phyloP scores from a whole-genome alignment of 2,113 vertebrate genomes.

The Stomatorhinus ivindoensis region DNA sequence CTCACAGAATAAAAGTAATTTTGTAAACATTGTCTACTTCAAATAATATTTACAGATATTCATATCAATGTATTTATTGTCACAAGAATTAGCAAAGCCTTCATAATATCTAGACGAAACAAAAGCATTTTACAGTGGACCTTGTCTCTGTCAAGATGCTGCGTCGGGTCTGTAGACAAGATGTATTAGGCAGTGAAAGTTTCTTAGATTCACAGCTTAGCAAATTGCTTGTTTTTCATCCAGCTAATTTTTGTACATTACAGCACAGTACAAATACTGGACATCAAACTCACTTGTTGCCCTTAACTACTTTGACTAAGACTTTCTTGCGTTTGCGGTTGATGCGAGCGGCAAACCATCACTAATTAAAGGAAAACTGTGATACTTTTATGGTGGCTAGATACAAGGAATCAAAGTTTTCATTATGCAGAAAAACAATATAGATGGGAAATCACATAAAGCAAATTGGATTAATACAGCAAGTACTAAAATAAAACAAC shows the following conservation, averaged over 20 bases:
- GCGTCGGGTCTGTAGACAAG: not conserved
- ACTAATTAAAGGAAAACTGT: not conserved
- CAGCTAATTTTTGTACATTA: not conserved
- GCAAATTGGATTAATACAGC: not conserved
- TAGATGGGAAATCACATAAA: not conserved
- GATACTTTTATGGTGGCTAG: not conserved
- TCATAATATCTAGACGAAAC: conserved; percentile 32
- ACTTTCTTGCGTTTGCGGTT: not conserved
- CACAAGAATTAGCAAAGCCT: conserved; percentile 28
- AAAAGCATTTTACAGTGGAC: conserved; percentile 30
- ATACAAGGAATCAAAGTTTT: not conserved
- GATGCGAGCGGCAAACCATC: not conserved
- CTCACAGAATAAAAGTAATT: not conserved
- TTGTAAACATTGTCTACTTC: not conserved
- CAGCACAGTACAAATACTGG: not conserved
- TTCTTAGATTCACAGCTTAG: conserved; percentile 23
- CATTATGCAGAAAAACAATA: not conserved
- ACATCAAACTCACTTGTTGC: not conserved
- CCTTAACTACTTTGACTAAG: not conserved
- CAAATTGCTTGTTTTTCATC: not conserved
- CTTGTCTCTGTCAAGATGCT: conserved; percentile 16
- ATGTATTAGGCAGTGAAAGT: not conserved
- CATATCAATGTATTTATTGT: conserved; percentile 11
- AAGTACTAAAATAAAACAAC: not conserved
- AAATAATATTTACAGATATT: conserved; percentile 12